Base-by-base conservation (phyloP, 2,888 invertebrate species). In the Anagyrus pseudococci region DNA sequence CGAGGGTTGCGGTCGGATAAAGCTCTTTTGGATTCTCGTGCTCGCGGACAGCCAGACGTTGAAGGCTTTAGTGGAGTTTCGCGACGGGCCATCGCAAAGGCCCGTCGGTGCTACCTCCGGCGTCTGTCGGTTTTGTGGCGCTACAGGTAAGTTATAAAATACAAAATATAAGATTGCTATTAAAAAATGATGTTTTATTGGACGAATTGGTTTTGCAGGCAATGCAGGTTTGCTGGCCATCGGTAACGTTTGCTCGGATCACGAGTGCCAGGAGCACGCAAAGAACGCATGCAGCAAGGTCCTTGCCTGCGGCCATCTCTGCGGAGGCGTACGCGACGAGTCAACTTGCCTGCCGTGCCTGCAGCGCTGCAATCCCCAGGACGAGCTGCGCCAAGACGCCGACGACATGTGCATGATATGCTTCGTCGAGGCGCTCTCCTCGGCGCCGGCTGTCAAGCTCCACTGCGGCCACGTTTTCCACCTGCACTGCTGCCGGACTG, bases 331-430 rank as follows among this genome's bases (percentile, higher is more conserved):
- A n/a, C 85, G 87, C 23, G 89, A 89, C 68, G 98, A 98, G 82
- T 83, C 85, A 8, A 82, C 83, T 54, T 98, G 98, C 76, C 83
- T 98, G 71, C 96, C 97, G 1, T 98, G 98, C 77, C 83, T 98
- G 68, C 90, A 92, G 73, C 91, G 96, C 2, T 97, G 97, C 76
- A 83, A 83, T 17, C 75, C 82, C 0, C 80, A 81, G 10, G 70
- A 73, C 46, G 78, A 72, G 58, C 84, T 98, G 54, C 90, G 94
- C 17, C 98, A 98, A 81, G 98, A 98, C 80, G 95, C 95, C 0
- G 98, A 98, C 75, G 98, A 98, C 79, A 96, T 98, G 95, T 98
- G 98, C 82, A 98, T 98, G 94, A 95, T 98, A 72, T 98, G 98
- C 81, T 98, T 98, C 82, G 96, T 96, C 0, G 98, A 98, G 80